Evolutionary conservation across 2,113 vertebrate species (phyloP).

Genomic region (Trachemys scripta): DNA sequence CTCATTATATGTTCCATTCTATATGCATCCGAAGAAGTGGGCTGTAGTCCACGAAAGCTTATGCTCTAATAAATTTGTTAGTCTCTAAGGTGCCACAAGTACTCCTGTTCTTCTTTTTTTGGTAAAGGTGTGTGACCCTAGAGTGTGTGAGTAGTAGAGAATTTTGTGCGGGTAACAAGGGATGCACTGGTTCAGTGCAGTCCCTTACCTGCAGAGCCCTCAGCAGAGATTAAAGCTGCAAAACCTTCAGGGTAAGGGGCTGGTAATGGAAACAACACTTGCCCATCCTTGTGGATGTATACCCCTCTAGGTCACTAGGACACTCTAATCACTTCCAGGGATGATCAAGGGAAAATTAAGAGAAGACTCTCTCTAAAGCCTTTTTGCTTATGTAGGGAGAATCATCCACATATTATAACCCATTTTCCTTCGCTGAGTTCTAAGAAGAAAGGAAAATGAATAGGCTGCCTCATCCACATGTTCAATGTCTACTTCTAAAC

Average conservation of each 20-base stretch:
- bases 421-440: not conserved
- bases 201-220: slow-evolving; percentile 8
- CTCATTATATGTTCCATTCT: too few species aligned
- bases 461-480: not conserved
- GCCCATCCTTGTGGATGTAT: slow-evolving; percentile 41
- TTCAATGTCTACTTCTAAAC: not conserved
- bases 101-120: too few species aligned
- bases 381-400: not conserved
- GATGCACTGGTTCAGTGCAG: not conserved
- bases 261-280: slow-evolving; percentile 51
- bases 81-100: too few species aligned
- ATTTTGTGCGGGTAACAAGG: not conserved
- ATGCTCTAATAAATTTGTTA: too few species aligned
- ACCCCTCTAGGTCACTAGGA: not conserved
- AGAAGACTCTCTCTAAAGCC: not conserved
- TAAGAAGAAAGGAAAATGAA: not conserved
- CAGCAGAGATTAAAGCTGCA: slow-evolving; percentile 35
- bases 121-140: too few species aligned
- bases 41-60: too few species aligned
- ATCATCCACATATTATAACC: not conserved
- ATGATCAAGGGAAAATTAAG: not conserved
- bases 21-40: too few species aligned
- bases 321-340: too few species aligned
- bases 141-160: too few species aligned
- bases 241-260: slow-evolving; percentile 53